Evolutionary conservation across 2,797 vertebrate species (phyloP).

Genomic region (Betta splendens): DNA sequence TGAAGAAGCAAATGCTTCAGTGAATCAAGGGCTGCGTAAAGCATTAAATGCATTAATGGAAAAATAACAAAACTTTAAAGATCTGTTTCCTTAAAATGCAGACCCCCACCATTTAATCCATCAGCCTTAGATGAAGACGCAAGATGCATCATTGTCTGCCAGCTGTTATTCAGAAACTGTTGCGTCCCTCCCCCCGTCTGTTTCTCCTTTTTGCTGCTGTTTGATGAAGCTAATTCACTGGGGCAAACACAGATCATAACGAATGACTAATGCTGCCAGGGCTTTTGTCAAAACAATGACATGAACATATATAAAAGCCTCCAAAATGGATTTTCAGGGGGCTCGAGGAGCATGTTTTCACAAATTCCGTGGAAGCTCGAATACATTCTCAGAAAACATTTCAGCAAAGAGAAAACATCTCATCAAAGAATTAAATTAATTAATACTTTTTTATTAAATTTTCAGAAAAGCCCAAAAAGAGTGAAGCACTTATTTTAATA

Average conservation of each 20-base stretch:
- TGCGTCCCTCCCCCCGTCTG: slow-evolving; percentile 8
- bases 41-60: slow-evolving; percentile 32
- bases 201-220: slow-evolving; percentile 16
- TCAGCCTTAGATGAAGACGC: slow-evolving; percentile 61
- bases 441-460: too few relatives aligned
- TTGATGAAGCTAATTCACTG: slow-evolving; percentile 1
- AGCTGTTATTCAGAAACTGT: slow-evolving; percentile 55
- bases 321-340: not conserved
- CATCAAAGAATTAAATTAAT: not conserved
- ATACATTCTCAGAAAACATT: not conserved
- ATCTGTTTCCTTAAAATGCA: slow-evolving; percentile 31
- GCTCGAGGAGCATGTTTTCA: not conserved
- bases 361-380: not conserved
- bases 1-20: not conserved
- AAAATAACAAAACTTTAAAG: slow-evolving; percentile 32
- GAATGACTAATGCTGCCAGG: not conserved
- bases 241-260: too few relatives aligned
- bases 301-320: not conserved
- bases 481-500: too few relatives aligned
- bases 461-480: too few relatives aligned
- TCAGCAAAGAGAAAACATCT: not conserved
- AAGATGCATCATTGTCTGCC: slow-evolving; percentile 57
- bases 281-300: not conserved
- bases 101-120: slow-evolving; percentile 50
- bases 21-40: slow-evolving; percentile 19